These are phyloP conservation scores for Agrotis puta DNA, from an alignment of 2,888 invertebrate genomes.

Conservation along the genomic window DNA sequence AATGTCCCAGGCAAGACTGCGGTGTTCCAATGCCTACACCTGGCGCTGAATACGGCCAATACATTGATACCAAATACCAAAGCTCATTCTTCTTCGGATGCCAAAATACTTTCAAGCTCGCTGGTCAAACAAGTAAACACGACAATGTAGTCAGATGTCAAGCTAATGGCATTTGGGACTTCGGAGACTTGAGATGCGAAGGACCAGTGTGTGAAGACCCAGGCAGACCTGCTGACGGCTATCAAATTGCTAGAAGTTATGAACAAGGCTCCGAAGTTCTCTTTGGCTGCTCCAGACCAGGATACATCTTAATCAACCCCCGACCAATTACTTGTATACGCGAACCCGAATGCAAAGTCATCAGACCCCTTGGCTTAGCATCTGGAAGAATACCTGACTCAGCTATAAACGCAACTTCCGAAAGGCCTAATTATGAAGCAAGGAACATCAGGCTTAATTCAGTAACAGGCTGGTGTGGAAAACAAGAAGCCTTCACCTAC, in stretches of 20 bases:
- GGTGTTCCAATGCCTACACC: slow-evolving; percentile 97
- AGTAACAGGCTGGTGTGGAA: slow-evolving; percentile 99
- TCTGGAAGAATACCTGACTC: slow-evolving; percentile 98
- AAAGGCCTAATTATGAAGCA: slow-evolving; percentile 97
- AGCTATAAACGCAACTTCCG: slow-evolving; percentile 98
- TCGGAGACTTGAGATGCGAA: slow-evolving; percentile 98
- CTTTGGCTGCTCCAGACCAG: slow-evolving; percentile 97
- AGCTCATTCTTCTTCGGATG: slow-evolving; percentile 99
- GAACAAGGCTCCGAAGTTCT: slow-evolving; percentile 97
- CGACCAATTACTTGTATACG: slow-evolving; percentile 97
- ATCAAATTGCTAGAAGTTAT: slow-evolving; percentile 95
- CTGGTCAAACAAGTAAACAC: slow-evolving; percentile 97
- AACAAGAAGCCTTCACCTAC: slow-evolving; percentile 98
- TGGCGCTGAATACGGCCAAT: slow-evolving; percentile 98
- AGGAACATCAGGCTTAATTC: slow-evolving; percentile 97
- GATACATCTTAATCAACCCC: slow-evolving; percentile 97
- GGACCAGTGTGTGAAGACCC: slow-evolving; percentile 99
- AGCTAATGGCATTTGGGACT: slow-evolving; percentile 98
- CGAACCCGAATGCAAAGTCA: slow-evolving; percentile 98
- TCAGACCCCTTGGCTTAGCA: slow-evolving; percentile 97
- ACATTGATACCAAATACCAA: slow-evolving; percentile 96
- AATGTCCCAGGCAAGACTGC: slow-evolving; percentile 97
- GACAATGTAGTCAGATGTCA: slow-evolving; percentile 98
- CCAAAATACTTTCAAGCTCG: slow-evolving; percentile 98
- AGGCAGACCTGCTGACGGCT: slow-evolving; percentile 97